A percentile compares a stretch with the other conserved stretches of the same genome.
These are phyloP conservation scores for Drosophila austrosaltans DNA, from an alignment of 2,888 invertebrate species.

Conservation along the genomic window DNA sequence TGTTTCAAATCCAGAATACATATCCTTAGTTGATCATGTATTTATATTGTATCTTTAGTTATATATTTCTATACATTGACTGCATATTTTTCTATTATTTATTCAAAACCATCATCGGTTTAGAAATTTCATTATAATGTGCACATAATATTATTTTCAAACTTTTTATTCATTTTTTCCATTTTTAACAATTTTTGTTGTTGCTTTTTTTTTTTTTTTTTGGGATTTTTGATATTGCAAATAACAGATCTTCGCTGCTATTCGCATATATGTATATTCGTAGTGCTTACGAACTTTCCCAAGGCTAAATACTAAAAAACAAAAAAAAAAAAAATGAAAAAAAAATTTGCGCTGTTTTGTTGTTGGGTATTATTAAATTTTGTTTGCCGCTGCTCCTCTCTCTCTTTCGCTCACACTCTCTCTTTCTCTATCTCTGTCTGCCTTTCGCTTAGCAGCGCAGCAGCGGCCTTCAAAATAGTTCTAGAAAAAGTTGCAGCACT, in stretches of 20 bases:
- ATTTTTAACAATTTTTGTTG: conserved; percentile 19
- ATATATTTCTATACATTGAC: too few species aligned
- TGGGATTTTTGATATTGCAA: conserved; percentile 22
- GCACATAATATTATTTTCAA: conserved; percentile 1
- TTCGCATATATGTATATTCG: conserved; percentile 52
- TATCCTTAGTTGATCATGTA: too few species aligned
- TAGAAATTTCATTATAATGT: background rate
- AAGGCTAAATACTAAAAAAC: conserved; percentile 74
- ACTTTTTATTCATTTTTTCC: conserved; percentile 6
- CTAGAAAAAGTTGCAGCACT: conserved; percentile 70
- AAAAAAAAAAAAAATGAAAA: background rate
- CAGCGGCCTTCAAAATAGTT: conserved; percentile 62
- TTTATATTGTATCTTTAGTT: too few species aligned
- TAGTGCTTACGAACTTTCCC: conserved; percentile 77
- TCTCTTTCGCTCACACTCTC: conserved; percentile 25
- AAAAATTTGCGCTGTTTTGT: conserved; percentile 27
- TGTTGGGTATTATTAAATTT: conserved; percentile 70
- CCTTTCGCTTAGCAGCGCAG: conserved; percentile 13
- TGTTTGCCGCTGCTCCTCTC: conserved; percentile 64
- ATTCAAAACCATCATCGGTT: background rate
- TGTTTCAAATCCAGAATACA: too few species aligned
- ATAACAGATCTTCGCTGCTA: conserved; percentile 58
- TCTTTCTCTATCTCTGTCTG: conserved; percentile 2
- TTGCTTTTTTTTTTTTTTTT: conserved; percentile 31
- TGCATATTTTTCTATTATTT: too few species aligned